Conservation (phyloP, 2,797 vertebrate genomes). For the Arrhamphus sclerolepis region DNA sequence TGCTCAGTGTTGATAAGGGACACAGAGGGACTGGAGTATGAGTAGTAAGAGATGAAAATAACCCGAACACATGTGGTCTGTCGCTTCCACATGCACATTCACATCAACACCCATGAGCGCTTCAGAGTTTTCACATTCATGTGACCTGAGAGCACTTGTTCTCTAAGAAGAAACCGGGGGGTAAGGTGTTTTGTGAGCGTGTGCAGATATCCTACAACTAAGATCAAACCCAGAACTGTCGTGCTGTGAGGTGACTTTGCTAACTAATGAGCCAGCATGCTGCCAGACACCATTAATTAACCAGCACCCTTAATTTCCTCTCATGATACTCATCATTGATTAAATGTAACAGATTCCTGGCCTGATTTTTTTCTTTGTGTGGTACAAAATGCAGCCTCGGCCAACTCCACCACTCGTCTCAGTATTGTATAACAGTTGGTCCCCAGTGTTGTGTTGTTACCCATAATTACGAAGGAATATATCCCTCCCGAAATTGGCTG, state of each 20-base stretch:
- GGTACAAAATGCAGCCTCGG: slow-evolving; percentile 37
- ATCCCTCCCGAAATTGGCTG: slow-evolving; percentile 71
- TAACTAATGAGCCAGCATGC: slow-evolving; percentile 65
- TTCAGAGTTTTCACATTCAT: slow-evolving; percentile 4
- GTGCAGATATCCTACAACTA: slow-evolving; percentile 31
- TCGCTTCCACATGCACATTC: slow-evolving; percentile 3
- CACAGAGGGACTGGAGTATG: neutral
- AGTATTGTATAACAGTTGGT: slow-evolving; percentile 49
- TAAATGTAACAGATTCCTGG: slow-evolving; percentile 57
- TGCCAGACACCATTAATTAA: slow-evolving; percentile 66
- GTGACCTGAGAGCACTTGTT: slow-evolving; percentile 21
- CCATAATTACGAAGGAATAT: slow-evolving; percentile 62
- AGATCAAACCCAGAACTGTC: slow-evolving; percentile 54
- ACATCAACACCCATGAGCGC: neutral
- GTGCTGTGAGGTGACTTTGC: slow-evolving; percentile 58
- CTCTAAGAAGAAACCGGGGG: slow-evolving; percentile 1
- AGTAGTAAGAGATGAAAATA: neutral
- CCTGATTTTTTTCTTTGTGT: slow-evolving; percentile 20
- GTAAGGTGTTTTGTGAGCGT: slow-evolving; percentile 2
- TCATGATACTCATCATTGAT: slow-evolving; percentile 67
- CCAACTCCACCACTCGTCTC: slow-evolving; percentile 34
- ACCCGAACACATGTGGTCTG: neutral
- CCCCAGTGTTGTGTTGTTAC: slow-evolving; percentile 60
- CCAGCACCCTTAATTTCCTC: slow-evolving; percentile 64
- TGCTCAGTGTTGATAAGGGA: neutral